A percentile compares a stretch with the other conserved stretches of the same genome.
Conservation (phyloP, 2,888 invertebrate species). For the Protonemura montana region DNA sequence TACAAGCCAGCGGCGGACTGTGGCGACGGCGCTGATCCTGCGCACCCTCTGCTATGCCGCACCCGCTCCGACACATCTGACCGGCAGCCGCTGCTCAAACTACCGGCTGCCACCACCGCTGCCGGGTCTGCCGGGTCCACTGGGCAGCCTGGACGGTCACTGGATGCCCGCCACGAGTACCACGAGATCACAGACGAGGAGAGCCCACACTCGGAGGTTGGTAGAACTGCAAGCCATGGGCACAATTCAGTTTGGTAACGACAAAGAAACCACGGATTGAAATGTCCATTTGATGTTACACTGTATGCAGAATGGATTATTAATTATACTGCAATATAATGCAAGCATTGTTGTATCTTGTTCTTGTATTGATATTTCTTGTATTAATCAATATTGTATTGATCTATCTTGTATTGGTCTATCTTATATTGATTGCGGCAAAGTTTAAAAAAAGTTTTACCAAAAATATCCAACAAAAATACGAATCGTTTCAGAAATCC, state of each 20-base stretch:
- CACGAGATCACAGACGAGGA: constrained; percentile 85
- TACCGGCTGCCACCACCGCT: constrained; percentile 53
- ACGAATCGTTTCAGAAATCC: constrained; percentile 54
- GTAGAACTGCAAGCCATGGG: constrained; percentile 8
- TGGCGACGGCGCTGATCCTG: constrained; percentile 35
- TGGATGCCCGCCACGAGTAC: constrained; percentile 73
- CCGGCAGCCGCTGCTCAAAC: constrained; percentile 56
- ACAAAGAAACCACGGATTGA: no score
- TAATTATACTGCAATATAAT: no score
- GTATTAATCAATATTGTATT: no score
- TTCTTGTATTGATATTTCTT: no score
- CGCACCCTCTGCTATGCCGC: constrained; percentile 41
- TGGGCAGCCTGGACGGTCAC: constrained; percentile 49
- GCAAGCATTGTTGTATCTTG: no score
- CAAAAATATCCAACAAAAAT: no score
- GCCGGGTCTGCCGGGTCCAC: constrained; percentile 47
- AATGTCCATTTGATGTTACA: no score
- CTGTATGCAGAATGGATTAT: no score
- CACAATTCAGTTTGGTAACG: no score
- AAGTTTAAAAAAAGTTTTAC: no score
- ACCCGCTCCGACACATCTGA: constrained; percentile 56
- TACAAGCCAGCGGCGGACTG: constrained; percentile 86
- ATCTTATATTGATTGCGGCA: no score
- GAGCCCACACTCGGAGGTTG: constrained; percentile 61
- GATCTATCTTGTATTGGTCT: no score